These are phyloP conservation scores for Hypena proboscidalis DNA, from an alignment of 2,888 invertebrate genomes.

Conservation along the genomic window DNA sequence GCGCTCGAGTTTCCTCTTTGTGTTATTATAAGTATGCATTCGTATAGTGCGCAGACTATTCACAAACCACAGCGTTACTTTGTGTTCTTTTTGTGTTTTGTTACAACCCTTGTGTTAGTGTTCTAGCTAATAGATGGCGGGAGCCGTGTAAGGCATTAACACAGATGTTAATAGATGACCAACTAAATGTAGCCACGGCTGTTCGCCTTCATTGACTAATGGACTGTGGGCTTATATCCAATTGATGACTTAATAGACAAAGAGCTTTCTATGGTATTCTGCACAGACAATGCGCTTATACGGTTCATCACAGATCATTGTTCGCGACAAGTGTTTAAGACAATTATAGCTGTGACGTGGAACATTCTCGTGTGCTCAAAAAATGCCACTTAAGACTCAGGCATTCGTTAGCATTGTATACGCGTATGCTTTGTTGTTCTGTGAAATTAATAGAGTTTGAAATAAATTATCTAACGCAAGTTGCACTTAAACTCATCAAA, in stretches of 20 bases:
- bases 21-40: constrained; percentile 9
- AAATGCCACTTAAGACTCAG: too few species aligned
- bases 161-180: constrained; percentile 16
- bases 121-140: constrained; percentile 2
- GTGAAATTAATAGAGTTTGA: too few species aligned
- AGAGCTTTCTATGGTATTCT: constrained; percentile 11
- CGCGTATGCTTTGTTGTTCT: too few species aligned
- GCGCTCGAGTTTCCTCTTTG: constrained; percentile 20
- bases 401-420: too few species aligned
- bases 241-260: constrained; percentile 25
- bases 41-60: constrained; percentile 3
- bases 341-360: constrained; percentile 1
- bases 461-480: too few species aligned
- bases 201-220: constrained; percentile 10
- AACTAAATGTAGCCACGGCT: constrained; percentile 3
- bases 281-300: constrained; percentile 25
- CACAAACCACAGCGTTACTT: not conserved
- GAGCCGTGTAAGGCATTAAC: constrained; percentile 5
- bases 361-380: too few species aligned
- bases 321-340: constrained; percentile 9
- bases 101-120: not conserved
- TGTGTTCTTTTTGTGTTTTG: not conserved
- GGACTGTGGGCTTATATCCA: constrained; percentile 7
- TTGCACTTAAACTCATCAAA: too few species aligned
- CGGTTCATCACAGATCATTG: constrained; percentile 27